These are phyloP conservation scores for Heteronetta atricapilla DNA, from an alignment of 2,113 vertebrate species.

Conservation along the genomic window DNA sequence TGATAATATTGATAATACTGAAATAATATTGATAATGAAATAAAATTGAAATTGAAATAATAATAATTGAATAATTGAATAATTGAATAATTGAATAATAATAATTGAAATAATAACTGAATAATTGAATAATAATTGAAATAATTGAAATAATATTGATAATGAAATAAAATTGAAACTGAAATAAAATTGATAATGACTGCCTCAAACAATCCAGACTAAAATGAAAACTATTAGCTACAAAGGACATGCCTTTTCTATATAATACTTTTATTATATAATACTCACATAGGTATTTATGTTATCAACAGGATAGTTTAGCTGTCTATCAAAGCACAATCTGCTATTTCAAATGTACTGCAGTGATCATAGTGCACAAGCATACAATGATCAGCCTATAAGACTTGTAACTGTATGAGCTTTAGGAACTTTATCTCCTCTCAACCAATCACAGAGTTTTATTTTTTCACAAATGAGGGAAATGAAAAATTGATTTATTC, in stretches of 20 bases:
- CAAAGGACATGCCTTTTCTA: neutral
- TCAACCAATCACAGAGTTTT: neutral
- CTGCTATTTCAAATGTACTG: neutral
- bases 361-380: neutral
- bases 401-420: neutral
- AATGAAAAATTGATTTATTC: neutral
- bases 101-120: too few relatives aligned
- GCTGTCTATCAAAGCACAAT: neutral
- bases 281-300: neutral
- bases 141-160: too few relatives aligned
- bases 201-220: neutral
- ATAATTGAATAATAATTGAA: too few relatives aligned
- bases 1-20: too few relatives aligned
- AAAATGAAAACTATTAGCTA: neutral
- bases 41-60: too few relatives aligned
- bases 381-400: neutral
- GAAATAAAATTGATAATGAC: too few relatives aligned
- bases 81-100: too few relatives aligned
- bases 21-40: too few relatives aligned
- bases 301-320: neutral
- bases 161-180: too few relatives aligned
- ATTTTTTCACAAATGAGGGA: neutral
- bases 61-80: too few relatives aligned
- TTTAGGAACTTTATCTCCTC: neutral
- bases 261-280: neutral